Percentiles rank a stretch among this genome's conserved stretches.
Evolutionary conservation across 2,888 invertebrate genomes (phyloP).

Genomic region (Cecidostiba fungosa): DNA sequence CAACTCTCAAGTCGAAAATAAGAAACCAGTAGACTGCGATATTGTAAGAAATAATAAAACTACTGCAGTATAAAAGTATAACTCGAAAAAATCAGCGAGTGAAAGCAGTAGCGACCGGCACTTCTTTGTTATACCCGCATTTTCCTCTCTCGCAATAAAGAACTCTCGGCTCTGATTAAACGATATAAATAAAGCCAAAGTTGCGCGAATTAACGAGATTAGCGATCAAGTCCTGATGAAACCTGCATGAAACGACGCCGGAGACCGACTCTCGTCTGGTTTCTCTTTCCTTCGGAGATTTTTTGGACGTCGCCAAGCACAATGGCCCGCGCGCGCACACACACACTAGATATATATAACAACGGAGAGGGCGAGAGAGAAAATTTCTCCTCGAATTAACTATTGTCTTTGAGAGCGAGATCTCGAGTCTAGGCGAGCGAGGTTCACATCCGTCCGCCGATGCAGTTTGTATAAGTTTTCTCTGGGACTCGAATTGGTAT

Average conservation of each 20-base stretch:
- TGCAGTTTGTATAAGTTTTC: background rate
- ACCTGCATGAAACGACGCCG: background rate
- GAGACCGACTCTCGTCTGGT: background rate
- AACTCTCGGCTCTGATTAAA: background rate
- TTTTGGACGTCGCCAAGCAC: background rate
- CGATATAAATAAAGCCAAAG: background rate
- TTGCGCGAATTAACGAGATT: conserved; percentile 42
- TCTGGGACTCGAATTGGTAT: too few relatives aligned
- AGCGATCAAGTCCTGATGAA: conserved; percentile 29
- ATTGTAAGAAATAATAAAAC: too few relatives aligned
- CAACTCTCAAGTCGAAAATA: too few relatives aligned
- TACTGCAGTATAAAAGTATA: too few relatives aligned
- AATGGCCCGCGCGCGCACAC: background rate
- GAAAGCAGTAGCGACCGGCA: background rate
- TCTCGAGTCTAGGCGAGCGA: background rate
- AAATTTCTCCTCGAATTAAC: conserved; percentile 49
- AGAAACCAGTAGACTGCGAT: too few relatives aligned
- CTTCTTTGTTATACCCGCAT: background rate
- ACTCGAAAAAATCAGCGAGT: background rate
- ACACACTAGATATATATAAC: background rate
- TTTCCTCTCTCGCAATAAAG: background rate
- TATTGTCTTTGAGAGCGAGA: conserved; percentile 34
- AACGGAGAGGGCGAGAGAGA: background rate
- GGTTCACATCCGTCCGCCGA: conserved; percentile 31
- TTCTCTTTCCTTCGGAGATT: conserved; percentile 13